Evolutionary conservation across 2,888 invertebrate genomes (phyloP).

Genomic region (Leptinotarsa peninsularis): DNA sequence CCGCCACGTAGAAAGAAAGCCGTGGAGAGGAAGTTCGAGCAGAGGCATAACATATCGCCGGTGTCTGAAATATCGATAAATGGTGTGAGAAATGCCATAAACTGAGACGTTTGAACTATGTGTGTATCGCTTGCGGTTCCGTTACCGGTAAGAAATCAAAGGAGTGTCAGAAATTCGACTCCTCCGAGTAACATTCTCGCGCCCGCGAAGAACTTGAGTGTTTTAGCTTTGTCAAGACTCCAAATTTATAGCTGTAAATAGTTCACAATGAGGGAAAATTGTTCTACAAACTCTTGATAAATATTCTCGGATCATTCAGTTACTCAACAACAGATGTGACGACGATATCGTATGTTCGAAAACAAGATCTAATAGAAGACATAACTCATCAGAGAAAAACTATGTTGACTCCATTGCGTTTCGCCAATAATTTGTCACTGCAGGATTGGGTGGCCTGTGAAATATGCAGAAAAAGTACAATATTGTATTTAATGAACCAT

Average conservation of each 20-base stretch:
- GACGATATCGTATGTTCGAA: no score
- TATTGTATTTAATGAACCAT: no score
- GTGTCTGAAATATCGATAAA: conserved; percentile 43
- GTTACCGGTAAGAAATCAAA: conserved; percentile 58
- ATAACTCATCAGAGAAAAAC: no score
- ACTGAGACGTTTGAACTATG: conserved; percentile 49
- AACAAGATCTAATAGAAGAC: no score
- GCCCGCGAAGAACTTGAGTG: conserved; percentile 30
- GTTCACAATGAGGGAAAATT: conserved; percentile 26
- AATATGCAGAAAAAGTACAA: no score
- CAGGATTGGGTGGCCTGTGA: no score
- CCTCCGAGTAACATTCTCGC: conserved; percentile 48
- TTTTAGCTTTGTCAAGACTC: conserved; percentile 28
- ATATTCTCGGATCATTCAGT: background rate
- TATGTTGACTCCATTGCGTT: no score
- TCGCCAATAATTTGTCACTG: no score
- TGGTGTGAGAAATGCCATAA: conserved; percentile 55
- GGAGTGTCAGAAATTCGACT: conserved; percentile 52
- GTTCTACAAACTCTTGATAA: background rate
- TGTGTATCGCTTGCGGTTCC: conserved; percentile 45
- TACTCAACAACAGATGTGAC: background rate
- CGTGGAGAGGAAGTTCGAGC: conserved; percentile 8
- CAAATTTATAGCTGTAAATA: conserved; percentile 31
- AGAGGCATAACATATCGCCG: conserved; percentile 21
- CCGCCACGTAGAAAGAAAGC: background rate